Base-by-base conservation (phyloP, 2,113 vertebrate genomes). In the Ctenomys sociabilis region DNA sequence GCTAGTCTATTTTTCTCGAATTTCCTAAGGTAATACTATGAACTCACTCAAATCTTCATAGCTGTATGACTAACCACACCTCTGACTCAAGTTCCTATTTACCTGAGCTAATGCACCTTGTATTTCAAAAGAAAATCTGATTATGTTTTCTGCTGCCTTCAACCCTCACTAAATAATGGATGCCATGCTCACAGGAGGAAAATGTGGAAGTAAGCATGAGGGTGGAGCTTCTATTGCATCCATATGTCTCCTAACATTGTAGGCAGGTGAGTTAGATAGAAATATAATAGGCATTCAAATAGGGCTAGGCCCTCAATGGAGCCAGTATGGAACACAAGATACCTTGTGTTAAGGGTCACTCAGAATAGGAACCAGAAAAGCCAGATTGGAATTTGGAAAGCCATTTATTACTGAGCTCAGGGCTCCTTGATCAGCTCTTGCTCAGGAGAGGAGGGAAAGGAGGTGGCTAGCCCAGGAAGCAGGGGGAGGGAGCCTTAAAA, bases 1-100 rank as follows among this genome's bases (percentile, higher is more conserved):
- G 37, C 32, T 78, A 90, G 93, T 96, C 94, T 73, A 94, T 91
- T 43, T 94, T 35, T 75, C 40, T 93, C 26, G 32, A 94, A 92
- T 90, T 95, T 88, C 32, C 66, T 3, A 28, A 81, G 63, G 57
- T 94, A 89, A 80, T 92, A 43, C 40, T 87, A 81, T 30, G 92
- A 94, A 89, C 68, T 75, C 87, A 75, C 64, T 93, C 40, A 84
- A 87, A 68, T 93, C 45, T 86, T 54, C 59, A 52, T 1, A 59
- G 10, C 17, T 35, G 14, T 17, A 52, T 68, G 52, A 59, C 64
- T 96, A 94, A 94, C 86, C 80, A 75, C 32, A 87, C 4, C 7
- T 89, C 85, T 90, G 40, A 11, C 77, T 92, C 85, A 84, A 81
- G 21, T n/a, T n/a, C 5, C 37, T 68, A 11, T 0, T 1, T 86